phyloP scores from a whole-genome alignment of 2,113 vertebrate species.

The Gymnocephalus cernua region DNA sequence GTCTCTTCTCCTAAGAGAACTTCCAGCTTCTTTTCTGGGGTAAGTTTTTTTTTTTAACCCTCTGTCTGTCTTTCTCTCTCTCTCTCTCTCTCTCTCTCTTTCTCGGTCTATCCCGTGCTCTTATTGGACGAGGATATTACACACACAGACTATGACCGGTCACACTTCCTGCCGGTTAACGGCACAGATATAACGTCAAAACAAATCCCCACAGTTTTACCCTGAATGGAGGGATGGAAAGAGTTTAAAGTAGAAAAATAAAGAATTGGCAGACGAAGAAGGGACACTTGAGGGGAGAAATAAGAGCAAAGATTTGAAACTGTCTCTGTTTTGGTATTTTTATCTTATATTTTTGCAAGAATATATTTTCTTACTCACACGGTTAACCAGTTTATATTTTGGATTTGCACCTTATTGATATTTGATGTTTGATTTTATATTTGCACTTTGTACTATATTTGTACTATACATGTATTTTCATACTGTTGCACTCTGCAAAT shows the following conservation, averaged over 20 bases:
- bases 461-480: too few species aligned
- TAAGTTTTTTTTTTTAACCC: too few species aligned
- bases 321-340: too few species aligned
- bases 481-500: too few species aligned
- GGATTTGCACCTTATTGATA: not conserved
- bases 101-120: slow-evolving; percentile 76
- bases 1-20: too few species aligned
- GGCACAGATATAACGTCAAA: slow-evolving; percentile 51
- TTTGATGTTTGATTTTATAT: not conserved
- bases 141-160: slow-evolving; percentile 75
- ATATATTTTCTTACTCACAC: not conserved
- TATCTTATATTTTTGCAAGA: not conserved
- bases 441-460: not conserved
- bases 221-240: slow-evolving; percentile 19
- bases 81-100: too few species aligned
- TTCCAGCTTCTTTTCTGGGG: too few species aligned
- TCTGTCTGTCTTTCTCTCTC: too few species aligned
- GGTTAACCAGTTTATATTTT: not conserved
- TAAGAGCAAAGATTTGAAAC: not conserved
- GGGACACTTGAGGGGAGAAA: not conserved
- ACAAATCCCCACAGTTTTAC: slow-evolving; percentile 80
- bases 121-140: slow-evolving; percentile 86
- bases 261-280: too few species aligned
- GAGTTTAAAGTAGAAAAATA: too few species aligned
- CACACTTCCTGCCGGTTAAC: slow-evolving; percentile 68